These are phyloP conservation scores for Chironex yamaguchii DNA, from an alignment of 30 jellyfish, hydroid and myxozoan genomes.

Conservation along the genomic window DNA sequence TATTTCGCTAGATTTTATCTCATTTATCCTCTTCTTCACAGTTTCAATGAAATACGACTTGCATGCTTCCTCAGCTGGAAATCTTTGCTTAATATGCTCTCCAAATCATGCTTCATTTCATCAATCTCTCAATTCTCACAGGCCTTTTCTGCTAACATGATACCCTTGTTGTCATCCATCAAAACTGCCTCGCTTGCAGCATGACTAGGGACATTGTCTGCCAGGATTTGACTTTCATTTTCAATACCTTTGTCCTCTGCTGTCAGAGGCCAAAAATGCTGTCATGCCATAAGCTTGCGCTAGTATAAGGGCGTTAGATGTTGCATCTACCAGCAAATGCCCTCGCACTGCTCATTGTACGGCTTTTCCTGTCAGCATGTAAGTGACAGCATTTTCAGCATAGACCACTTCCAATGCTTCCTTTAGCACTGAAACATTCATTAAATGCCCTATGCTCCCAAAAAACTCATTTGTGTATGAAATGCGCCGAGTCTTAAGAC, in stretches of 20 bases:
- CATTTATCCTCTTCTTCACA: constrained; percentile 14
- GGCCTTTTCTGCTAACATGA: too few species aligned
- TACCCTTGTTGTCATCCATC: too few species aligned
- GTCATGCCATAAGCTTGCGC: constrained; percentile 23
- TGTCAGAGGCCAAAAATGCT: too few species aligned
- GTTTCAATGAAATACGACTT: too few species aligned
- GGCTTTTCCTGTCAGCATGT: constrained; percentile 59
- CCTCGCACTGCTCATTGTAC: constrained; percentile 57
- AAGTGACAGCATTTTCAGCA: constrained; percentile 55
- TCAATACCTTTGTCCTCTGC: too few species aligned
- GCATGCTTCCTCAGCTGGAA: too few species aligned
- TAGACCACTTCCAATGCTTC: constrained; percentile 37
- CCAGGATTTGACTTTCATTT: too few species aligned
- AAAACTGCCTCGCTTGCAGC: too few species aligned
- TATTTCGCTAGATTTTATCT: constrained; percentile 6
- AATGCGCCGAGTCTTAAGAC: constrained; percentile 45
- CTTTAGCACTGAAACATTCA: constrained; percentile 55
- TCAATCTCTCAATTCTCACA: too few species aligned
- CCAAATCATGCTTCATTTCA: too few species aligned
- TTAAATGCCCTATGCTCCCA: constrained; percentile 53
- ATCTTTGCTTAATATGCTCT: too few species aligned
- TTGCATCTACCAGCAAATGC: constrained; percentile 59
- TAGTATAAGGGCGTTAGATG: constrained; percentile 29
- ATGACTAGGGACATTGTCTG: too few species aligned
- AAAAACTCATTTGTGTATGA: constrained; percentile 58